Percentiles rank a stretch among this genome's conserved stretches.
These are phyloP conservation scores for Myopa testacea DNA, from an alignment of 2,888 invertebrate genomes.

Conservation along the genomic window DNA sequence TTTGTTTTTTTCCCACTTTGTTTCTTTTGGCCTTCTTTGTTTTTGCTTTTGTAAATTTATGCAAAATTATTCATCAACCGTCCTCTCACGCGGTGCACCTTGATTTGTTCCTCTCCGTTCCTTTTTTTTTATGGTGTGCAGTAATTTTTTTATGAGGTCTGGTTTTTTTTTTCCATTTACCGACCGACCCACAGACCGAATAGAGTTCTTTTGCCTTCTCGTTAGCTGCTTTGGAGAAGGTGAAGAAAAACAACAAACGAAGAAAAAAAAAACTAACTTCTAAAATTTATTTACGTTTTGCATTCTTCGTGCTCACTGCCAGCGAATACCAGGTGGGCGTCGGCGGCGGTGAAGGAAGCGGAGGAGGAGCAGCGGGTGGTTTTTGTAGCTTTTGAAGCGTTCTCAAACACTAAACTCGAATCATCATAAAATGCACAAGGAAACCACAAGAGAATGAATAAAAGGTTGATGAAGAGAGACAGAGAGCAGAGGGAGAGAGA, in stretches of 20 bases:
- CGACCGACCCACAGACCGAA: no score
- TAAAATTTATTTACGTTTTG: conserved; percentile 50
- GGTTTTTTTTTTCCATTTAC: background rate
- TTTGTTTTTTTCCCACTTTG: background rate
- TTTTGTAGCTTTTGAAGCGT: no score
- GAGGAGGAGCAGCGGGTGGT: background rate
- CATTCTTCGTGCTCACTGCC: conserved; percentile 43
- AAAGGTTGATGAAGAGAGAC: background rate
- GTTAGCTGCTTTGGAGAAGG: no score
- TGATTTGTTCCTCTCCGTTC: background rate
- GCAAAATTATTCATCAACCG: conserved; percentile 20
- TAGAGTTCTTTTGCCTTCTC: no score
- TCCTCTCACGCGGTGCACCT: background rate
- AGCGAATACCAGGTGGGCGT: background rate
- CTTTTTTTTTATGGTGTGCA: background rate
- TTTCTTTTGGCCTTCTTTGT: background rate
- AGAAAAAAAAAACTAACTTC: background rate
- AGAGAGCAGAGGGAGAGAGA: background rate
- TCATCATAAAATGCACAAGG: conserved; percentile 7
- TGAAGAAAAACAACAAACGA: background rate
- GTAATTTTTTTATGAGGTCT: background rate
- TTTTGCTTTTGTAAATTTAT: background rate
- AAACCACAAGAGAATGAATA: conserved; percentile 1
- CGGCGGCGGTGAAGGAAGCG: background rate
- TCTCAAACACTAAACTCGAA: no score